Percentiles rank a stretch among this genome's conserved stretches.
Evolutionary conservation across 2,888 invertebrate genomes (phyloP).

Genomic region (Apodemia hepburni): DNA sequence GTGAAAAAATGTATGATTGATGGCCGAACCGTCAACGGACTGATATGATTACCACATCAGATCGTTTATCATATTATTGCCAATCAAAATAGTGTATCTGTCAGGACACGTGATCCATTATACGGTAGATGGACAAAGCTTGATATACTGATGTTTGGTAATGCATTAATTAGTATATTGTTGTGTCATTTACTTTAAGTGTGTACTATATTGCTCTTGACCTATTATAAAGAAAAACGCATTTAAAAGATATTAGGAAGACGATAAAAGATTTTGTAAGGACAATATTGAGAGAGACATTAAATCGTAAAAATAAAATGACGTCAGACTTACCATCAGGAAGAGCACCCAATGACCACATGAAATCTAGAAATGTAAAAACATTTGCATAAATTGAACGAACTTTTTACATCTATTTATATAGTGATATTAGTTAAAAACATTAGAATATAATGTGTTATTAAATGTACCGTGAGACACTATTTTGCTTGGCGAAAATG

Average conservation of each 20-base stretch:
- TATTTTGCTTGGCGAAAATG: conserved; percentile 76
- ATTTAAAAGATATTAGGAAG: background rate
- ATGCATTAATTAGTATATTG: conserved; percentile 52
- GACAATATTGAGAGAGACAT: background rate
- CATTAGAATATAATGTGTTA: conserved; percentile 41
- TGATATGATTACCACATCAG: conserved; percentile 68
- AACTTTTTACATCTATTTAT: conserved; percentile 68
- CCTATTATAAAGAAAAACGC: background rate
- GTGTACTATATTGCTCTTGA: background rate
- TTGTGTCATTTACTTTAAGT: conserved; percentile 42
- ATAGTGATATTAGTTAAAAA: conserved; percentile 44
- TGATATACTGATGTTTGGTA: conserved; percentile 38
- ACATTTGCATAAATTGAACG: conserved; percentile 79
- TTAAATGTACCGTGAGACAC: conserved; percentile 72
- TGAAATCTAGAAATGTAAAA: conserved; percentile 94
- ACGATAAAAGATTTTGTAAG: background rate
- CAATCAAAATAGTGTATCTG: conserved; percentile 81
- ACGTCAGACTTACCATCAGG: conserved; percentile 92
- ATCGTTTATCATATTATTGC: conserved; percentile 77
- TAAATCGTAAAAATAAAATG: conserved; percentile 50
- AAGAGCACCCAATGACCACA: conserved; percentile 99
- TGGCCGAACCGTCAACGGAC: conserved; percentile 59
- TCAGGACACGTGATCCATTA: conserved; percentile 69
- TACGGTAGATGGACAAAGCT: conserved; percentile 48
- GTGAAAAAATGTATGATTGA: conserved; percentile 63